Conservation (phyloP, 2,888 invertebrate species). For the Drosophila sordidula region DNA sequence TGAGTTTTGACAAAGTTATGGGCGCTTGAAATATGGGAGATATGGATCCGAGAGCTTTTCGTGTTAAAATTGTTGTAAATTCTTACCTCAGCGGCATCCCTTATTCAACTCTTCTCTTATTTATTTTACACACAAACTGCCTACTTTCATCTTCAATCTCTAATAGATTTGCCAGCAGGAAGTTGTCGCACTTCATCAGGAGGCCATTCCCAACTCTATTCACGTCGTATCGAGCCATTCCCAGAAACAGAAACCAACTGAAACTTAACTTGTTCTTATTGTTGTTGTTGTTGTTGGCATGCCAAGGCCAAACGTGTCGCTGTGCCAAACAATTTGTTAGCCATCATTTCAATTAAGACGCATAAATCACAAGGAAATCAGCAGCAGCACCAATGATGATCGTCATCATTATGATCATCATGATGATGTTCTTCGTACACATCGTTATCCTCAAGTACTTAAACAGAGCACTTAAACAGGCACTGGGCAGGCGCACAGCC, state of each 20-base stretch:
- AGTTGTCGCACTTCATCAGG: conserved; percentile 43
- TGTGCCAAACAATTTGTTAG: conserved; percentile 76
- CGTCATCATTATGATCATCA: conserved; percentile 12
- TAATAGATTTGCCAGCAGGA: conserved; percentile 40
- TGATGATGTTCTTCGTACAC: conserved; percentile 40
- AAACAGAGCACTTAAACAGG: conserved; percentile 65
- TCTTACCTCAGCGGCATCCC: no score
- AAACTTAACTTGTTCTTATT: conserved; percentile 32
- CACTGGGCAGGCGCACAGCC: conserved; percentile 66
- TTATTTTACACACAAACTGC: neutral
- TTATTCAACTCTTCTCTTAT: neutral
- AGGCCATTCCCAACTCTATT: conserved; percentile 22
- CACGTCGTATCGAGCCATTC: conserved; percentile 31
- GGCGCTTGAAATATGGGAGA: no score
- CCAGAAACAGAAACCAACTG: conserved; percentile 36
- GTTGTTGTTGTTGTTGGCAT: conserved; percentile 10
- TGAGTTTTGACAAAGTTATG: no score
- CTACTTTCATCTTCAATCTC: neutral
- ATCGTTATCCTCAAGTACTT: conserved; percentile 75
- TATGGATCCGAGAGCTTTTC: no score
- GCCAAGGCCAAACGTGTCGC: conserved; percentile 45
- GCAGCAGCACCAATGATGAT: conserved; percentile 56
- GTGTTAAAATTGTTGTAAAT: no score
- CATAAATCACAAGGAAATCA: conserved; percentile 77
- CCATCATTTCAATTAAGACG: conserved; percentile 81